A percentile compares a stretch with the other conserved stretches of the same genome.
Evolutionary conservation across 2,888 invertebrate genomes (phyloP).

Genomic region (Matsumyia berberina): DNA sequence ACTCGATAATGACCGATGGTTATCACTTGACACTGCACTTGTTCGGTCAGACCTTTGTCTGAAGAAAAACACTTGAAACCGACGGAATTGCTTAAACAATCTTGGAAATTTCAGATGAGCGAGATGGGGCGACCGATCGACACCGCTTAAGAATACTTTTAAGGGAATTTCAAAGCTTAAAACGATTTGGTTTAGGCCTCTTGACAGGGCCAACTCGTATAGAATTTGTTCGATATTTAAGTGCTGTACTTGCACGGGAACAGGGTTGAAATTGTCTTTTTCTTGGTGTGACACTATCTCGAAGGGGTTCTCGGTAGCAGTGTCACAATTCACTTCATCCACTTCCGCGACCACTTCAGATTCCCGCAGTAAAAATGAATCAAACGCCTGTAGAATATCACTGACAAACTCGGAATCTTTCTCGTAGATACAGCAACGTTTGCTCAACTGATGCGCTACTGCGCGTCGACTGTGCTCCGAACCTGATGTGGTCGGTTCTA

Average conservation of each 20-base stretch:
- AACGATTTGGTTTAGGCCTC: slow-evolving; percentile 78
- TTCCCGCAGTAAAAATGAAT: slow-evolving; percentile 77
- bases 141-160: slow-evolving; percentile 71
- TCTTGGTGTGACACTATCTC: slow-evolving; percentile 76
- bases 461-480: slow-evolving; percentile 65
- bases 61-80: slow-evolving; percentile 60
- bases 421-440: slow-evolving; percentile 81
- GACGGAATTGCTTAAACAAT: slow-evolving; percentile 41
- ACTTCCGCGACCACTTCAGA: slow-evolving; percentile 16
- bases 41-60: slow-evolving; percentile 2
- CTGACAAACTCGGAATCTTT: slow-evolving; percentile 80
- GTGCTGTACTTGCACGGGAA: slow-evolving; percentile 9
- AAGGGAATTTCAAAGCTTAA: slow-evolving; percentile 78
- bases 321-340: slow-evolving; percentile 44
- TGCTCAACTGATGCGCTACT: slow-evolving; percentile 69
- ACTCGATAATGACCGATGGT: slow-evolving; percentile 53
- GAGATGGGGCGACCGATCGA: slow-evolving; percentile 38
- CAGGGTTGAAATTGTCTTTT: slow-evolving; percentile 1
- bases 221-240: slow-evolving; percentile 75
- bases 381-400: slow-evolving; percentile 81
- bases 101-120: slow-evolving; percentile 14
- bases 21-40: slow-evolving; percentile 47
- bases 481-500: slow-evolving; percentile 55
- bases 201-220: slow-evolving; percentile 76
- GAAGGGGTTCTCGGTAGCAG: slow-evolving; percentile 48